These are phyloP conservation scores for Calliphora vomitoria DNA, from an alignment of 2,888 invertebrate genomes.

Conservation along the genomic window DNA sequence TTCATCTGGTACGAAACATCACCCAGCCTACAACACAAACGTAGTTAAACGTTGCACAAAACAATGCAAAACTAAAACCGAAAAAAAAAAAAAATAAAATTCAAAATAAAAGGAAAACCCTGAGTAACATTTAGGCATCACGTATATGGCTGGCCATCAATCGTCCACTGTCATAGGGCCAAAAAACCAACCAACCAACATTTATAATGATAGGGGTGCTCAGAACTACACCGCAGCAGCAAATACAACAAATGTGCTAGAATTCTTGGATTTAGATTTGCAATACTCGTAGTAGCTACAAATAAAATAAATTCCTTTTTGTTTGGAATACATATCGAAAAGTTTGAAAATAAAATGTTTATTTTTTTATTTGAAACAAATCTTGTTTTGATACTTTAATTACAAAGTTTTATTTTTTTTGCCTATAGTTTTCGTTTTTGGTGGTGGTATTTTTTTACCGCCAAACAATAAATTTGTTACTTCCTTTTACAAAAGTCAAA, in stretches of 20 bases:
- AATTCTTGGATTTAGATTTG: slow-evolving; percentile 70
- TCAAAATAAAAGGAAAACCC: slow-evolving; percentile 37
- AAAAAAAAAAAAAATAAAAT: slow-evolving; percentile 21
- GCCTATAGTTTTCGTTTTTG: slow-evolving; percentile 39
- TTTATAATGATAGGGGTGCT: slow-evolving; percentile 80
- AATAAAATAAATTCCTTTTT: slow-evolving; percentile 46
- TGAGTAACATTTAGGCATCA: slow-evolving; percentile 72
- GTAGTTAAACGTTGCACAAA: slow-evolving; percentile 41
- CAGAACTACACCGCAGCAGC: slow-evolving; percentile 42
- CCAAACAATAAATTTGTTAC: slow-evolving; percentile 68
- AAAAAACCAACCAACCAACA: slow-evolving; percentile 40
- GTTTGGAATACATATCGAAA: slow-evolving; percentile 45
- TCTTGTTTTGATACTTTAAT: slow-evolving; percentile 75
- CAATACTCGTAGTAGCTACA: slow-evolving; percentile 44
- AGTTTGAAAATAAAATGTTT: slow-evolving; percentile 38
- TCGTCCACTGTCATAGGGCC: slow-evolving; percentile 78
- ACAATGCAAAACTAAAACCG: slow-evolving; percentile 30
- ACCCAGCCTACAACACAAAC: slow-evolving; percentile 51
- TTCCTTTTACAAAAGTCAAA: slow-evolving; percentile 61
- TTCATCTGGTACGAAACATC: slow-evolving; percentile 44
- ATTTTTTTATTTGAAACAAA: slow-evolving; percentile 64
- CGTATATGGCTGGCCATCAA: slow-evolving; percentile 77
- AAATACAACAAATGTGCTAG: slow-evolving; percentile 65
- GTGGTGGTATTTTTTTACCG: slow-evolving; percentile 47
- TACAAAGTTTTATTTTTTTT: slow-evolving; percentile 68